Evolutionary conservation across 1,140 invertebrate genomes (phyloP), one percentile per base, ranked within the genome.

Genomic region (Dolichoris vasculosae): DNA sequence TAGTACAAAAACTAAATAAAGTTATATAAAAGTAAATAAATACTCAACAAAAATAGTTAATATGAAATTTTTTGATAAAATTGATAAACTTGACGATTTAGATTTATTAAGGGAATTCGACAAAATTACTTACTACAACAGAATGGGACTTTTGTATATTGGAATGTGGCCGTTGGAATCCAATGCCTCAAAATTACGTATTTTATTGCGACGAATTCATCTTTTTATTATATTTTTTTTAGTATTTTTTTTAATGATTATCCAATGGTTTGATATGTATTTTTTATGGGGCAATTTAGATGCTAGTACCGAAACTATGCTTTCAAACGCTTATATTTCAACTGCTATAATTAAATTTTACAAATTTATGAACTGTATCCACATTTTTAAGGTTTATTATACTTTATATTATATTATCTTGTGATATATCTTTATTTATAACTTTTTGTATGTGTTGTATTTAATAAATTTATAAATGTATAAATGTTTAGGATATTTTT

Each of bases 251-350:
- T 20, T 84, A 4, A 6, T 83, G 26, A 20, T 77, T 17, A 40
- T 43, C 1, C 51, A 83, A 30, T 73, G 71, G 79, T 48, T 80
- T 23, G 86, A 86, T 51, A 51, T 86, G 23, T 86, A 86, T 55
- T 43, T 20, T 11, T 35, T 80, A 11, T 79, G 75, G 76, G 86
- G 86, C 13, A 55, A 84, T 40, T 23, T 86, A 9, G 48, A 80
- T 20, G 75, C 81, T 2, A 73, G 3, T 55, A 43, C 67, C 11
- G 86, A 86, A 48, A 83, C 32, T 20, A 20, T 83, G 7, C 4
- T 64, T 9, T 23, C 64, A 30, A 86, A 67, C 23, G 4, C 67
- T 51, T 82, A 51, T 38, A 73, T 75, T n/a, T 78, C 26, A 4
- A 59, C 55, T 59, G 9, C 20, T 59, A 26, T 26, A 2, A 59